phyloP scores from a whole-genome alignment of 2,797 vertebrate genomes.

The Molossus molossus region DNA sequence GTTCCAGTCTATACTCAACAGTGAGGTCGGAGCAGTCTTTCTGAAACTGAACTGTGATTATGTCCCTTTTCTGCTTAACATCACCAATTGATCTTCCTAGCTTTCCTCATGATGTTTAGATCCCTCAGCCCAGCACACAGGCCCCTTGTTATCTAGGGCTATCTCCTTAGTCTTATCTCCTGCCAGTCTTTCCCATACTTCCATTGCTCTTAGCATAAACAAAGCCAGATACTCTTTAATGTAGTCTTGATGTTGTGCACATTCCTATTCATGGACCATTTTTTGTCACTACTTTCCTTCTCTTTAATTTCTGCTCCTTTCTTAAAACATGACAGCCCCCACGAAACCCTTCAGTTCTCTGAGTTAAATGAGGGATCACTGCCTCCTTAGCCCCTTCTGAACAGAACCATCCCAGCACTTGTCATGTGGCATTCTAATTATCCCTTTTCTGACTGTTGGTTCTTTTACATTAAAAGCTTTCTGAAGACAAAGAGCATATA shows the following conservation, averaged over 20 bases:
- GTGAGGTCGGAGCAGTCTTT: background rate
- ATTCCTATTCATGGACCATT: background rate
- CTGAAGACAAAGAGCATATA: background rate
- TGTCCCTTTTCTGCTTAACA: background rate
- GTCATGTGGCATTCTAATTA: background rate
- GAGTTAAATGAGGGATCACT: background rate
- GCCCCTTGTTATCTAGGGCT: background rate
- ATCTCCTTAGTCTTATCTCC: background rate
- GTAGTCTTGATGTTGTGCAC: background rate
- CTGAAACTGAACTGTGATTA: background rate
- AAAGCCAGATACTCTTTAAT: background rate
- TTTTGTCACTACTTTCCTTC: background rate
- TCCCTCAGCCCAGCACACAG: background rate
- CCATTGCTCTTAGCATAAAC: background rate
- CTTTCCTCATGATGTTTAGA: background rate
- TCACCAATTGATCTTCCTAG: background rate
- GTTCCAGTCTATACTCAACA: background rate
- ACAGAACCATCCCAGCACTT: background rate
- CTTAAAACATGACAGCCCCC: background rate
- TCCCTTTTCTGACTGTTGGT: background rate
- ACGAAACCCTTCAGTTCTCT: background rate
- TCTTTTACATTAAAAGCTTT: background rate
- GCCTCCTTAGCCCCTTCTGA: background rate
- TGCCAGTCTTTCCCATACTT: background rate
- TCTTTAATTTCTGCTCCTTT: slow-evolving; percentile 44